Conservation (phyloP, 2,113 vertebrate species). For the Ptilonorhynchus violaceus region DNA sequence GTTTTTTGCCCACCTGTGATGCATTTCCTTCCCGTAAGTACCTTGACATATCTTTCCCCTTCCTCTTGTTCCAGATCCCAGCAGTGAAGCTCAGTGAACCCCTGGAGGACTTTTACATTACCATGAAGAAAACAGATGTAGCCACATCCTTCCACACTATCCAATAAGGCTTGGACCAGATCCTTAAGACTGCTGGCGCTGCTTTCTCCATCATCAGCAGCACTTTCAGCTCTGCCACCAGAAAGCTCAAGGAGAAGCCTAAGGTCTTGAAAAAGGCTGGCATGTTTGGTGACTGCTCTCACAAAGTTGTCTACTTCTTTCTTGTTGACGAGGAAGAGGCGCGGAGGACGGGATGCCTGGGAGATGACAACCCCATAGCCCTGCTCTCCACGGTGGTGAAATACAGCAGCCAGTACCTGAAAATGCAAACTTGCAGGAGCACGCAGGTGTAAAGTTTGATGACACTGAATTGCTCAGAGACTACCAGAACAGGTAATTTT, state of each 20-base stretch:
- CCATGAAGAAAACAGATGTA: conserved; percentile 59
- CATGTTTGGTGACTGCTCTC: conserved; percentile 35
- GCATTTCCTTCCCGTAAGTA: not conserved
- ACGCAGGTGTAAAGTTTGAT: conserved; percentile 12
- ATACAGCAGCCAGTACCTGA: conserved; percentile 67
- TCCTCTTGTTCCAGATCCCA: conserved; percentile 66
- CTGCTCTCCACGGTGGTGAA: conserved; percentile 59
- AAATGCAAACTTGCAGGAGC: conserved; percentile 60
- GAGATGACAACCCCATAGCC: conserved; percentile 12
- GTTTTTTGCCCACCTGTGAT: not conserved
- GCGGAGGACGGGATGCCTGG: conserved; percentile 50
- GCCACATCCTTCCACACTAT: conserved; percentile 43
- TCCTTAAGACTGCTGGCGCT: conserved; percentile 55
- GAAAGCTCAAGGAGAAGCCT: conserved; percentile 70
- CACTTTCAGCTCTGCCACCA: conserved; percentile 66
- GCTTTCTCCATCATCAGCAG: conserved; percentile 64
- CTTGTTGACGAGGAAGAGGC: conserved; percentile 56
- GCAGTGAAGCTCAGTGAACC: conserved; percentile 57
- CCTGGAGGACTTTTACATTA: conserved; percentile 62
- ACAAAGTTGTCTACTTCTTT: conserved; percentile 52
- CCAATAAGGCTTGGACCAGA: conserved; percentile 34
- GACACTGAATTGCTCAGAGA: conserved; percentile 61
- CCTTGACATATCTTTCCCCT: not conserved
- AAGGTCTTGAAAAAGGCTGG: conserved; percentile 60
- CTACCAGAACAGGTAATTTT: conserved; percentile 49